Evolutionary conservation across 2,888 invertebrate genomes (phyloP), one percentile per base, ranked within the genome.

Genomic region (Campoplex capitator): DNA sequence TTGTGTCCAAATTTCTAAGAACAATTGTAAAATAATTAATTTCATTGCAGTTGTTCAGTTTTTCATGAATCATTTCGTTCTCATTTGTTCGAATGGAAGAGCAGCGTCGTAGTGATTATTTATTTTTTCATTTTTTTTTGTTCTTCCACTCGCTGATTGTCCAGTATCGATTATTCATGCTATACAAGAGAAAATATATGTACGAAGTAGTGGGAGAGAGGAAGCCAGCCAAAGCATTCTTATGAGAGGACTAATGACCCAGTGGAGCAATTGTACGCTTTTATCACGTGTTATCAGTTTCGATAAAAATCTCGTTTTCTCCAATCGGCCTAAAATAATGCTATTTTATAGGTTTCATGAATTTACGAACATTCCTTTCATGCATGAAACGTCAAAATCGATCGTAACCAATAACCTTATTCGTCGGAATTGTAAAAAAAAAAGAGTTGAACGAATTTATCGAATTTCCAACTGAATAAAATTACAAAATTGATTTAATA

Each of bases 221-320:
- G 84, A 87, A 87, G 87, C 87, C 87, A 68, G 58, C 32, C 18
- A 75, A 82, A 75, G 65, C 73, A 77, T 84, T 77, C 32, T 23
- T 35, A 56, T 75, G 42, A 76, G 74, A 74, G 77, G 73, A 84
- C 77, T 84, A 84, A 84, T 82, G 80, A 74, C 81, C n/a, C 73
- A 32, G 58, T 58, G 74, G 74, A 78, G 86, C 78, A 82, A 87
- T 87, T 78, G 84, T 78, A 84, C 86, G 48, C 32, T 48, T 75
- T 74, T 82, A 78, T 87, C 84, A 42, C 67, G 70, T 65, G 56
- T 78, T 73, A 65, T 85, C 67, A 77, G 23, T 48, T 23, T 23
- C 74, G 23, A 65, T 51, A 54, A 48, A 32, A 48, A 35, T 81
- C 32, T 18, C 77, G 67, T n/a, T 78, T 54, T 62, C 62, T 62